Base-by-base conservation (phyloP, 2,113 vertebrate species). In the Aspiorhynchus laticeps region DNA sequence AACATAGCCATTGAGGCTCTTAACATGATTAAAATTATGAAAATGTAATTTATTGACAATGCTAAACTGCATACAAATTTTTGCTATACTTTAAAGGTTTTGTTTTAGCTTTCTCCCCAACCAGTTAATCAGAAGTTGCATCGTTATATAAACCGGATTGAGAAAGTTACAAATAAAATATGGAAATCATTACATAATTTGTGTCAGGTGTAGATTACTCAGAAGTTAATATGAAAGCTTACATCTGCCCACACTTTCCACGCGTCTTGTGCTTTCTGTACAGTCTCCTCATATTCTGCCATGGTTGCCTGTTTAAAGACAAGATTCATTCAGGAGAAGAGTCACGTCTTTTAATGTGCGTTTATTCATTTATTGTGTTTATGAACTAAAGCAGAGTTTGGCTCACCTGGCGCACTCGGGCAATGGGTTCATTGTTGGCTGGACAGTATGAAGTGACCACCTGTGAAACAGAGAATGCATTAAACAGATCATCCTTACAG, bases 181-280 rank as follows among this genome's bases (percentile, higher is more conserved):
- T 36, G 31, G 17, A 19, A 19, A 69, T 69, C 31, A 8, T 69
- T 1, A 19, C 5, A 2, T 69, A 1, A 33, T 9, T 33, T 36
- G 31, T 71, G 67, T 67, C 26, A 7, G 63, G 7, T 28, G 26
- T 31, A 26, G 19, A 1, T 6, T 15, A 43, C 10, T n/a, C 71
- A 74, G 24, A 43, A 7, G 41, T 26, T 48, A 4, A 46, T 17
- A 28, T 15, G 4, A 78, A 53, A 31, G 28, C 96, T 96, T 93
- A 98, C 97, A 92, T 99, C 97, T 86, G 96, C 97, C 98, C 98
- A 99, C 71, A 97, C 76, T 84, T 97, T 96, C 98, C 98, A 99
- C 0, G 98, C 98, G 74, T 98, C 97, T 90, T 88, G 97, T 9
- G 97, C 94, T 90, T 97, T 97, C 90, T 94, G 95, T 36, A 99